Percentiles rank a stretch among this genome's conserved stretches.
Evolutionary conservation across 2,888 invertebrate genomes (phyloP).

Genomic region (Pollenia angustigena): DNA sequence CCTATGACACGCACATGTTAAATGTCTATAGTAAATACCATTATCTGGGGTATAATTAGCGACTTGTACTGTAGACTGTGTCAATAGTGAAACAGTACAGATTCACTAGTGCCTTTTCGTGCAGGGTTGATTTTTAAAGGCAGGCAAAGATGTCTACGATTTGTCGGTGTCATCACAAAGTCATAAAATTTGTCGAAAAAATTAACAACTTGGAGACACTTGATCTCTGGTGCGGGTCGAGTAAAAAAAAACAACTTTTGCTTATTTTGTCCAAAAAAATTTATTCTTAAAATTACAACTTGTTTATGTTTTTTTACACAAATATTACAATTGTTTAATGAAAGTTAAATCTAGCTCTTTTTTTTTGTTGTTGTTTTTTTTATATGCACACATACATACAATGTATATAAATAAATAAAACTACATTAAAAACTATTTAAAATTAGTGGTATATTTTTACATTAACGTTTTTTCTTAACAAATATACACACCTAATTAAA

Average conservation of each 20-base stretch:
- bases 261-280: background rate
- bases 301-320: conserved; percentile 8
- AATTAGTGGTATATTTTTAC: conserved; percentile 26
- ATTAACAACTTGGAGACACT: too few species aligned
- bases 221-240: too few species aligned
- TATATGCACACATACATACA: conserved; percentile 29
- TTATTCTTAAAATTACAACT: conserved; percentile 27
- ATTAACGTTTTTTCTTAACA: conserved; percentile 9
- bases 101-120: too few species aligned
- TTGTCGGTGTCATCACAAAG: too few species aligned
- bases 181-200: too few species aligned
- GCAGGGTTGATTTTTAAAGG: too few species aligned
- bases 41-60: too few species aligned
- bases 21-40: too few species aligned
- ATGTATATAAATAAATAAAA: conserved; percentile 59
- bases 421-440: conserved; percentile 35
- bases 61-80: too few species aligned
- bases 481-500: conserved; percentile 25
- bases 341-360: conserved; percentile 4
- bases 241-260: background rate
- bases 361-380: conserved; percentile 1
- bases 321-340: conserved; percentile 35
- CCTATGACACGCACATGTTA: too few species aligned
- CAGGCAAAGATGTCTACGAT: too few species aligned
- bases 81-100: too few species aligned